phyloP scores from a whole-genome alignment of 2,113 vertebrate genomes.

The Oncorhynchus keta region DNA sequence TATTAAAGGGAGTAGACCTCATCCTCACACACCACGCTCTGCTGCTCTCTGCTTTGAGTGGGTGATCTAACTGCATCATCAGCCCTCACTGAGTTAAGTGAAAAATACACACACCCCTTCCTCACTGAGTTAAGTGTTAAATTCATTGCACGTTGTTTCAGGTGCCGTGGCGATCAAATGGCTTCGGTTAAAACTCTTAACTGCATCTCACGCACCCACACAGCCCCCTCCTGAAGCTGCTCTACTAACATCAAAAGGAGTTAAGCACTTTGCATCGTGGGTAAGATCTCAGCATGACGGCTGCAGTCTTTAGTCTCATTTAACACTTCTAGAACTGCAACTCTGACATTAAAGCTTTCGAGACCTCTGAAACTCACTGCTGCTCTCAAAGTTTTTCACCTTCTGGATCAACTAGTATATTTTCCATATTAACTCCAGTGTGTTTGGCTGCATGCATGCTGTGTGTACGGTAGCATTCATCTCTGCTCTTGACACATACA shows the following conservation, averaged over 20 bases:
- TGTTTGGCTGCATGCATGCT: too few species aligned
- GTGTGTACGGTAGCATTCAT: too few species aligned
- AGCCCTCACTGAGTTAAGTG: slow-evolving; percentile 63
- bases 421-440: slow-evolving; percentile 24
- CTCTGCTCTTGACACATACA: too few species aligned
- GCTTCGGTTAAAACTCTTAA: slow-evolving; percentile 52
- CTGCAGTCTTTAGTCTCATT: slow-evolving; percentile 73
- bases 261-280: slow-evolving; percentile 72
- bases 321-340: too few species aligned
- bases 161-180: slow-evolving; percentile 71
- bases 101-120: slow-evolving; percentile 47
- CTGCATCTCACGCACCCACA: slow-evolving; percentile 36
- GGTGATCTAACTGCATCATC: slow-evolving; percentile 66
- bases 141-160: slow-evolving; percentile 70
- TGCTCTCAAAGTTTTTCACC: slow-evolving; percentile 22
- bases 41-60: slow-evolving; percentile 31
- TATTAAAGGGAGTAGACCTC: neutral
- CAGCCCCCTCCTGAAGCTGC: slow-evolving; percentile 61
- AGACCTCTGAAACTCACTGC: slow-evolving; percentile 38
- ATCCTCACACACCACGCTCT: neutral
- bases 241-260: slow-evolving; percentile 71
- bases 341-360: slow-evolving; percentile 11
- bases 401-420: slow-evolving; percentile 41
- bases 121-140: slow-evolving; percentile 59
- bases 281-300: slow-evolving; percentile 73